Base-by-base conservation (phyloP, 2,888 invertebrate genomes). In the Drosophila melanosoma region DNA sequence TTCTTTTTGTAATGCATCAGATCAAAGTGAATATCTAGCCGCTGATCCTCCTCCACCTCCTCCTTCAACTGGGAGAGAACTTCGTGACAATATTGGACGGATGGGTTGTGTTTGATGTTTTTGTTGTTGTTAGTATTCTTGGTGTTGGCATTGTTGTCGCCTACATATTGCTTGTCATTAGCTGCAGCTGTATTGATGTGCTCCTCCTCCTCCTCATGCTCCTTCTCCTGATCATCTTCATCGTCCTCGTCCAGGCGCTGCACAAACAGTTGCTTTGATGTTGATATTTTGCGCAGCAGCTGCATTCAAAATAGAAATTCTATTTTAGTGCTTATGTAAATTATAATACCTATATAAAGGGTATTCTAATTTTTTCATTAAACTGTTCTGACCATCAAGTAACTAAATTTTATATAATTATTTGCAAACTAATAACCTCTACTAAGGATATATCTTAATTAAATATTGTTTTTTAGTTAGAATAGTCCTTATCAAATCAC, bases 1-100 rank as follows among this genome's bases (percentile, higher is more conserved):
- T 92, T 91, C 62, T 91, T 88, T 66, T 90, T 91, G 68, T 91
- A 92, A 54, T 90, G 91, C 61, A 93, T 91, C 69, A 92, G 90
- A 68, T 93, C 92, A 60, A 93, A 93, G 10, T 92, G 88, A 48
- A 92, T 68, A 35, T 53, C 36, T 0, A 62, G 58, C 40, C 73
- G 63, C 17, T 82, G 54, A 76, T 77, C 51, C 53, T 75, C 64
- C 33, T 20, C 32, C 15, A 48, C 57, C 51, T 69, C 58, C 38
- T 70, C 42, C 29, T 79, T 76, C 11, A 62, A 33, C 49, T 40
- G 56, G 32, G 29, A 3, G 1, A 48, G 23, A n/a, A 70, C 70
- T 17, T 85, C 83, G 29, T 86, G 82, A 26, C 73, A 62, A 8
- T 51, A 56, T 74, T 85, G 85, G 80, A 83, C 83, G 87, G 87